Evolutionary conservation across 2,797 vertebrate genomes (phyloP), one percentile per base, ranked within the genome.

Genomic region (Momotus momota): DNA sequence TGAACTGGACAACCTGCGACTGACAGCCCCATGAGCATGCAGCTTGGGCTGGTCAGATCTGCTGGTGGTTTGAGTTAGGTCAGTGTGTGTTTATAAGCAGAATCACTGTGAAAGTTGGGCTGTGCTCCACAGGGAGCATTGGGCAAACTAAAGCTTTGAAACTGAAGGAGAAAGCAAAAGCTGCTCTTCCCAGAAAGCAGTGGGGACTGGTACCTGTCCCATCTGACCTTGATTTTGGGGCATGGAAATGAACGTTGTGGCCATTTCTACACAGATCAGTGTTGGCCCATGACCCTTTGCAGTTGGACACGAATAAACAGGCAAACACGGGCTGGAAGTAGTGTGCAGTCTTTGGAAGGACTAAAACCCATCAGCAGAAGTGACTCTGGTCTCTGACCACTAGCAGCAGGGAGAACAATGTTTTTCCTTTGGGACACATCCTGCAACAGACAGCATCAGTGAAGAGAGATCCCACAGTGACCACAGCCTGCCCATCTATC

Each of bases 1-100:
- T 23, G 64, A 85, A 60, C 26, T 0, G 0, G n/a, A 31, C 51
- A 82, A 70, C 55, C 21, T 60, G 51, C 17, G n/a, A 19, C 15
- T 1, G 2, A 14, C 14, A 64, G n/a, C 45, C 19, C 26, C 10
- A 12, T 3, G 17, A 38, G 41, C 33, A 26, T 0, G 0, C 25
- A 43, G 31, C 33, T 69, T 27, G 20, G 66, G n/a, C 26, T 77
- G 25, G 6, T n/a, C 18, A 58, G 41, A 21, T 91, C 80, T 94
- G 51, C n/a, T 0, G 0, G 1, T 45, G 40, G 46, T 93, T 66
- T 43, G 25, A 73, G n/a, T 17, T 40, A 43, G 23, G 57, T 9
- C 58, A 41, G 6, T 7, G 40, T 12, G 29, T 38, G 25, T 29
- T 86, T 90, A 69, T 61, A 40, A 75, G 45, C 41, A 65, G 66